Percentiles rank a stretch among this genome's conserved stretches.
These are phyloP conservation scores for Cantharis nigra DNA, from an alignment of 2,888 invertebrate genomes.

Conservation along the genomic window DNA sequence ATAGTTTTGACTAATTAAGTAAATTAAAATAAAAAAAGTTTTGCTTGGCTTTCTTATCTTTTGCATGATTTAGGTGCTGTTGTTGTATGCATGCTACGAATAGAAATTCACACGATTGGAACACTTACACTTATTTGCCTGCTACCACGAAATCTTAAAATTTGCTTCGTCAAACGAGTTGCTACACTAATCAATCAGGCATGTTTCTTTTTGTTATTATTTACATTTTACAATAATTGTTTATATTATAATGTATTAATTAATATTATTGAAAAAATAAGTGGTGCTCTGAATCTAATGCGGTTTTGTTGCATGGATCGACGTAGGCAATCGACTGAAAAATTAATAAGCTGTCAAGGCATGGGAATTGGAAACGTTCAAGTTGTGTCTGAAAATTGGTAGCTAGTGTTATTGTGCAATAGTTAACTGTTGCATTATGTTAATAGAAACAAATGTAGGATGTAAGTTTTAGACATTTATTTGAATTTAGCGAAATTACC, in stretches of 20 bases:
- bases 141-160: slow-evolving; percentile 24
- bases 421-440: slow-evolving; percentile 16
- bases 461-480: slow-evolving; percentile 12
- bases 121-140: slow-evolving; percentile 31
- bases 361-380: slow-evolving; percentile 22
- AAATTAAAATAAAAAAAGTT: slow-evolving; percentile 6
- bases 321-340: slow-evolving; percentile 26
- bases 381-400: slow-evolving; percentile 25
- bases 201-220: slow-evolving; percentile 22
- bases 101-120: slow-evolving; percentile 27
- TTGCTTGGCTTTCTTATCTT: slow-evolving; percentile 20
- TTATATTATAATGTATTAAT: not conserved
- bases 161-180: slow-evolving; percentile 25
- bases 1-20: slow-evolving; percentile 6
- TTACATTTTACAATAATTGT: slow-evolving; percentile 1
- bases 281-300: slow-evolving; percentile 20
- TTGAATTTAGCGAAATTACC: slow-evolving; percentile 19
- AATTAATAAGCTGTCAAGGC: slow-evolving; percentile 20
- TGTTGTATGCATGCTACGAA: slow-evolving; percentile 29
- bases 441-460: slow-evolving; percentile 5
- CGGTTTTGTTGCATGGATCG: slow-evolving; percentile 21
- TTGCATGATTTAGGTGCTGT: slow-evolving; percentile 30
- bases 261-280: not conserved
- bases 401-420: slow-evolving; percentile 27
- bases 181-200: slow-evolving; percentile 24